Conservation (phyloP, 2,888 invertebrate species). For the Amiota mariae region DNA sequence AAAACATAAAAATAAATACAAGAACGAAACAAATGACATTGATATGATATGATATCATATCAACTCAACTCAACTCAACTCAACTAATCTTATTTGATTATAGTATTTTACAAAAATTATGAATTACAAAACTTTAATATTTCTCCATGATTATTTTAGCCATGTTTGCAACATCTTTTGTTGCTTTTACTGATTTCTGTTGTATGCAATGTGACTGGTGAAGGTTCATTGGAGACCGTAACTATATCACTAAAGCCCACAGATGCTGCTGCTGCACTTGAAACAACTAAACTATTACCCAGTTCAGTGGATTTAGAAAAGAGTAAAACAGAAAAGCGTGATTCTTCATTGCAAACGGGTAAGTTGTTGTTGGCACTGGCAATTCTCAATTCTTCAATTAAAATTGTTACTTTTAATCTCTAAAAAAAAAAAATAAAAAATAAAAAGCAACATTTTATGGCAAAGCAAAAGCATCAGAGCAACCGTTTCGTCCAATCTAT, state of each 20-base stretch:
- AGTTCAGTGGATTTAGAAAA: constrained; percentile 45
- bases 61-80: too few species aligned
- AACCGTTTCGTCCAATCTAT: constrained; percentile 60
- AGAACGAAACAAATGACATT: too few species aligned
- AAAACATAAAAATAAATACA: too few species aligned
- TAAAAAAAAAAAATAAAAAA: too few species aligned
- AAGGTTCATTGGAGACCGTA: not conserved
- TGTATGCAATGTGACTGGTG: constrained; percentile 3
- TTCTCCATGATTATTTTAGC: not conserved
- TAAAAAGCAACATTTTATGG: not conserved
- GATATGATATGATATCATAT: too few species aligned
- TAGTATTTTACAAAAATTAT: too few species aligned
- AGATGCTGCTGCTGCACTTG: constrained; percentile 48
- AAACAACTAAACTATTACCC: constrained; percentile 52
- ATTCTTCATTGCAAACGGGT: constrained; percentile 63
- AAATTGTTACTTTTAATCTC: too few species aligned
- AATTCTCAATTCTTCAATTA: not conserved
- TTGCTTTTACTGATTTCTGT: not conserved
- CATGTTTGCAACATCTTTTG: not conserved
- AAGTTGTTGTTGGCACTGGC: constrained; percentile 11
- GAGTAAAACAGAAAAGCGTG: constrained; percentile 63
- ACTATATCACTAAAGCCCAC: not conserved
- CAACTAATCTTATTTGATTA: too few species aligned
- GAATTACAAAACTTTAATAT: too few species aligned
- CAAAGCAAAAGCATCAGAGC: constrained; percentile 51